Percentiles rank a stretch among this genome's conserved stretches.
Evolutionary conservation across 2,797 vertebrate genomes (phyloP).

Genomic region (Mus spretus): DNA sequence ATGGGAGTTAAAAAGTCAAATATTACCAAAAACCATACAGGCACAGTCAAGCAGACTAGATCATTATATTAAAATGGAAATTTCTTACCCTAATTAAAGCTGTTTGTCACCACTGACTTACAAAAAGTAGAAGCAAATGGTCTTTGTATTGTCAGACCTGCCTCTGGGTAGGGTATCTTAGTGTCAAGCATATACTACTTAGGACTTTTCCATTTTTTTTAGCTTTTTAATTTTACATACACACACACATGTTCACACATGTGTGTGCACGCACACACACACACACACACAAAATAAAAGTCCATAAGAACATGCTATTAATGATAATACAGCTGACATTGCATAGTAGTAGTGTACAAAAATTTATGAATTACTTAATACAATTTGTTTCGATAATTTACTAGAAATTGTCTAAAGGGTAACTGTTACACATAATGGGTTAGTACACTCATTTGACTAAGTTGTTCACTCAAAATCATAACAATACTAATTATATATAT

Average conservation of each 20-base stretch:
- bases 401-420: neutral
- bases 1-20: neutral
- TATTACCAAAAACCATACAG: neutral
- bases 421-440: neutral
- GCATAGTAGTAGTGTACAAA: neutral
- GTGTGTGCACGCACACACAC: neutral
- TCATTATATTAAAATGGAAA: neutral
- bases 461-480: neutral
- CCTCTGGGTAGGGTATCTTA: neutral
- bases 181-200: neutral
- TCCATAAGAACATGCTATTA: neutral
- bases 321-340: neutral
- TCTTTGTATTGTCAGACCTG: neutral
- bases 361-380: constrained; percentile 18
- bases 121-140: neutral
- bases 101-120: neutral
- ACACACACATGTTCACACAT: neutral
- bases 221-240: neutral
- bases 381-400: neutral
- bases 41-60: neutral
- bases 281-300: neutral
- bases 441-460: neutral
- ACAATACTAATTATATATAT: neutral
- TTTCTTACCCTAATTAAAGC: neutral
- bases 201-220: neutral